Base-by-base conservation (phyloP, 2,888 invertebrate species). In the Perdita meconis region DNA sequence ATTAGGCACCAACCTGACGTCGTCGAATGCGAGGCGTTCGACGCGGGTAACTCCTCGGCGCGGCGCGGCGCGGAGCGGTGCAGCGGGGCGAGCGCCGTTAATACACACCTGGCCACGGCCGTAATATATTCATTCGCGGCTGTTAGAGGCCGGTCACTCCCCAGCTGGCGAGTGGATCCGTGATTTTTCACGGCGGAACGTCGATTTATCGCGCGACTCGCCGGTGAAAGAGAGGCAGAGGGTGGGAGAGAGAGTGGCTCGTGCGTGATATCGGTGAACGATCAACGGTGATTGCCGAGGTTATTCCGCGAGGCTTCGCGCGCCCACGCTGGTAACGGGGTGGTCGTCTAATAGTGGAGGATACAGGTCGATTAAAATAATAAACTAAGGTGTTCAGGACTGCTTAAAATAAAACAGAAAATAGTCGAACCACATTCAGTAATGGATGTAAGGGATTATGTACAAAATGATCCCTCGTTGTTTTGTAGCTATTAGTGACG, bases 241-340 rank as follows among this genome's bases (percentile, higher is more conserved):
- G 40, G 30, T 26, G 4, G 16, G 38, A 26, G 51, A 47, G 44
- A 51, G 26, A 36, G 56, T 50, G 72, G 72, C 66, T 40, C 66
- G 74, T 70, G 74, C 64, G 60, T 63, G 77, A 68, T 77, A 77
- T 77, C 74, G 63, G 63, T 38, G 73, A 42, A 44, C 68, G 68
- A 69, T 65, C 77, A 69, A 61, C 68, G 42, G 51, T 57, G 76
- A 70, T 78, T 38, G 57, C 44, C 57, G 63, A 76, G 76, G 77
- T 78, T 70, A 78, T 78, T 78, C 65, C 40, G 76, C 75, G 76
- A 68, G 68, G 64, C 59, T 59, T 60, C 59, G 64, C 56, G 64
- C 69, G 65, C 77, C 78, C 70, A 76, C 76, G 77, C 77, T 53
- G 13, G 66, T 65, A 77, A 60, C 77, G 51, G 77, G 77, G 77